Evolutionary conservation across 2,888 invertebrate species (phyloP).

Genomic region (Heterodera filipjevi): DNA sequence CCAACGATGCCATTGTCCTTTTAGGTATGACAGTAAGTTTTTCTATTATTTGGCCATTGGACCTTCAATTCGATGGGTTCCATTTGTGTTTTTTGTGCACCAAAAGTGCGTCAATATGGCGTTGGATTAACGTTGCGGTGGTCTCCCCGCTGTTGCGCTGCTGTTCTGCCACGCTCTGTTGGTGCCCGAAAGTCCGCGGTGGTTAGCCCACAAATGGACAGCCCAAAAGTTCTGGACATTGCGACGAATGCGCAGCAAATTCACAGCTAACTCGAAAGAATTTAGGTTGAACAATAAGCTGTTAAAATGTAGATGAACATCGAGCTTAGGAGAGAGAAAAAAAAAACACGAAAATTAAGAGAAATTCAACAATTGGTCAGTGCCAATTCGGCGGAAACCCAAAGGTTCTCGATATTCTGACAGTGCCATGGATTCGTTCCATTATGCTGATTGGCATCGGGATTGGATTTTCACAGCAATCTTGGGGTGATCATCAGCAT

Average conservation of each 20-base stretch:
- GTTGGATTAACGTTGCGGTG: conserved; percentile 21
- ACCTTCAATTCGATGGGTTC: not conserved
- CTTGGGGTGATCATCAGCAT: conserved; percentile 20
- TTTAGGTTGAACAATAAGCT: not conserved
- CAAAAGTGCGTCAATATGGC: conserved; percentile 24
- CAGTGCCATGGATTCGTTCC: conserved; percentile 22
- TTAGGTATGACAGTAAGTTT: conserved; percentile 6
- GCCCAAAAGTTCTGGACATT: conserved; percentile 4
- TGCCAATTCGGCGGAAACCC: not conserved
- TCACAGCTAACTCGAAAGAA: conserved; percentile 11
- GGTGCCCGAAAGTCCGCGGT: conserved; percentile 26
- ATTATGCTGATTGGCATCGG: conserved; percentile 23
- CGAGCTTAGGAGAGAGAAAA: not conserved
- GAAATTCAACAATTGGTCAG: not conserved
- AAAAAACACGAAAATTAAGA: not conserved
- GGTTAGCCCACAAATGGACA: conserved; percentile 25
- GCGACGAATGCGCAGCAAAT: conserved; percentile 11
- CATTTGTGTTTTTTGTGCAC: not conserved
- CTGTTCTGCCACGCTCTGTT: conserved; percentile 14
- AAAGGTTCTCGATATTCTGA: conserved; percentile 2
- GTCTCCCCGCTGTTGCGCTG: conserved; percentile 13
- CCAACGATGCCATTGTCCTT: not conserved
- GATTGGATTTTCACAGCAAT: conserved; percentile 14
- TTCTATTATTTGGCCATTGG: no score
- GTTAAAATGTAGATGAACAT: not conserved